Percentiles rank a stretch among this genome's conserved stretches.
Conservation (phyloP, 2,888 invertebrate genomes). For the Cerceris rybyensis region DNA sequence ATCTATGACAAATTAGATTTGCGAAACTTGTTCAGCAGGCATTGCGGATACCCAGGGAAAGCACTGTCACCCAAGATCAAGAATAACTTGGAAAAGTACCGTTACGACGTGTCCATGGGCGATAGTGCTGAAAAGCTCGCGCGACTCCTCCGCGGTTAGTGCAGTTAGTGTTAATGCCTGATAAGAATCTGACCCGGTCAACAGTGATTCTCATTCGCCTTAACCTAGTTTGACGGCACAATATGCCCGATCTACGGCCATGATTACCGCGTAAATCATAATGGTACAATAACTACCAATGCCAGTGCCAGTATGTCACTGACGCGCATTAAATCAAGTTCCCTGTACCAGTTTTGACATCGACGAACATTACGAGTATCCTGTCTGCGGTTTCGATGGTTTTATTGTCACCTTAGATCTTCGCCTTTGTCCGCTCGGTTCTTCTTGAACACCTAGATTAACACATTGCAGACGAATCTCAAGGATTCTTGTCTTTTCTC, state of each 20-base stretch:
- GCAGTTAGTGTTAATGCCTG: conserved; percentile 52
- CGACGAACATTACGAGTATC: not conserved
- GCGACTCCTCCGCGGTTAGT: conserved; percentile 38
- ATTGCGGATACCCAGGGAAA: conserved; percentile 7
- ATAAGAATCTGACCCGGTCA: conserved; percentile 67
- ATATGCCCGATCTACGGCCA: conserved; percentile 36
- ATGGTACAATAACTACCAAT: conserved; percentile 44
- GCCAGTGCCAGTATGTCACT: conserved; percentile 47
- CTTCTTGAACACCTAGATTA: too few species aligned
- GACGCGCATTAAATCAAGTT: conserved; percentile 11
- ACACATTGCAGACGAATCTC: too few species aligned
- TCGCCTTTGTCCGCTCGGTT: too few species aligned
- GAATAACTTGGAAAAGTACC: conserved; percentile 49
- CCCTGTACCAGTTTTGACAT: conserved; percentile 3
- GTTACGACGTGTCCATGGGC: conserved; percentile 23
- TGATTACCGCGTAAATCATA: conserved; percentile 50
- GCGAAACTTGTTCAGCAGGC: too few species aligned
- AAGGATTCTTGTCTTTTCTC: too few species aligned
- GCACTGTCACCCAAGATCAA: not conserved
- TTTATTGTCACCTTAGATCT: too few species aligned
- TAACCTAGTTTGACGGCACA: conserved; percentile 40
- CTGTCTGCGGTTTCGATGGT: too few species aligned
- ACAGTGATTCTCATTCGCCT: conserved; percentile 62
- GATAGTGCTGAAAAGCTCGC: conserved; percentile 46
- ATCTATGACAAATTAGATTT: too few species aligned